Base-by-base conservation (phyloP, 2,797 vertebrate species). In the Gouania willdenowi region DNA sequence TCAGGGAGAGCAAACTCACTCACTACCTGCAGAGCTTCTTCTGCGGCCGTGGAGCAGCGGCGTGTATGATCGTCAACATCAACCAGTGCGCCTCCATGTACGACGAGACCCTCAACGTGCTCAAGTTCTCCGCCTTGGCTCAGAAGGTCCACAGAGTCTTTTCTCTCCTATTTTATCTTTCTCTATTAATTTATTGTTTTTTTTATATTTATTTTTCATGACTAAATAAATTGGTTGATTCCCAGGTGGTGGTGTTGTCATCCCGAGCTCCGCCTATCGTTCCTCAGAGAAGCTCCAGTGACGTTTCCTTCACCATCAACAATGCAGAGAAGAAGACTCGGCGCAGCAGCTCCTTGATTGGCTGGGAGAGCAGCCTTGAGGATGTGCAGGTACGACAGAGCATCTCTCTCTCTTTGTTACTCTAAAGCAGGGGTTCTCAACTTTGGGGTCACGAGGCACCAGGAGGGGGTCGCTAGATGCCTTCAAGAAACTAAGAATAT, bases 11-110 rank as follows among this genome's bases (percentile, higher is more conserved):
- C 60, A 99, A 98, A 59, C 77, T 99, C 40, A 98, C 96, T 4
- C 96, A 94, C 71, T 94, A 92, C 77, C 91, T 99, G 62, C 95
- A 99, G 86, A 84, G 92, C 38, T 99, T 91, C 70, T 94, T 99
- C 78, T 92, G 73, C 3, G 94, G 95, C 7, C 91, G 88, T 31
- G 94, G 94, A 1, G 93, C n/a, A n/a, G n/a, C 89, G 73, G 87
- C 94, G 40, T 89, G 90, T 57, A 98, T 99, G 93, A 91, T 98
- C 16, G 93, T 99, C 32, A 98, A 98, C 71, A 80, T 98, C 73
- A 95, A 91, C 72, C 93, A 91, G 5, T 91, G 90, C 10, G 87
- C 89, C 22, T 93, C 93, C 65, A 74, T 87, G 6, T 94, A 92
- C 6, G 95, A 98, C 15, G 96, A 99, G 85, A 99, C 94, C 0